These are phyloP conservation scores for Cinara cedri DNA, from an alignment of 2,888 invertebrate species.

Conservation along the genomic window DNA sequence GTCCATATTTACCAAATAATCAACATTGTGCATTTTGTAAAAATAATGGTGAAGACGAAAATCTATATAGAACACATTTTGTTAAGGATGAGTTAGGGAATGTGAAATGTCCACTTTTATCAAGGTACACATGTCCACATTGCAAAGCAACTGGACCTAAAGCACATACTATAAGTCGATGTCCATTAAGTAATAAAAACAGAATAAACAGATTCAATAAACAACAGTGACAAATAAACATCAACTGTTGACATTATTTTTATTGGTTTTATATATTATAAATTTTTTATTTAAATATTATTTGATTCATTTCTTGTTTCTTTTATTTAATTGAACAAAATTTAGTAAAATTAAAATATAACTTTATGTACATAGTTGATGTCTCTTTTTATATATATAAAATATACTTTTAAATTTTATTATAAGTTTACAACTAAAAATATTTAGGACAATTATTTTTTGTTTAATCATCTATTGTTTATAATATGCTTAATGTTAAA, in stretches of 20 bases:
- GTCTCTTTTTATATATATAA: slow-evolving; percentile 26
- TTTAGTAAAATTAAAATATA: slow-evolving; percentile 42
- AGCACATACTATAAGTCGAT: slow-evolving; percentile 81
- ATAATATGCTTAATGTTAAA: slow-evolving; percentile 27
- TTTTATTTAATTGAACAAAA: slow-evolving; percentile 37
- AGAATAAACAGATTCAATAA: slow-evolving; percentile 30
- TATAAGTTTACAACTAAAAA: neutral
- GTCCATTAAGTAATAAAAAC: slow-evolving; percentile 64
- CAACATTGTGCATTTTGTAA: slow-evolving; percentile 76
- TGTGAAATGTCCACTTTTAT: slow-evolving; percentile 75
- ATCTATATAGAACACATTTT: slow-evolving; percentile 70
- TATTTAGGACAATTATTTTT: slow-evolving; percentile 39
- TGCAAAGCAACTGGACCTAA: slow-evolving; percentile 73
- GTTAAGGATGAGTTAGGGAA: slow-evolving; percentile 68
- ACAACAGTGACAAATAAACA: slow-evolving; percentile 13
- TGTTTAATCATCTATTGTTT: slow-evolving; percentile 33
- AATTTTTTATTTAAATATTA: slow-evolving; percentile 36
- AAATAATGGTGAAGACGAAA: slow-evolving; percentile 75
- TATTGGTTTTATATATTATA: slow-evolving; percentile 15
- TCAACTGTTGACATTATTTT: slow-evolving; percentile 32
- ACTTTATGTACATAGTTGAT: slow-evolving; percentile 36
- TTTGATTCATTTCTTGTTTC: slow-evolving; percentile 45
- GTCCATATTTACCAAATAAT: slow-evolving; percentile 45
- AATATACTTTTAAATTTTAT: slow-evolving; percentile 31
- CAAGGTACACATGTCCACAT: slow-evolving; percentile 73